Conservation (phyloP, 92 coral and sea anemone genomes). For the Phenganax stokvisi region DNA sequence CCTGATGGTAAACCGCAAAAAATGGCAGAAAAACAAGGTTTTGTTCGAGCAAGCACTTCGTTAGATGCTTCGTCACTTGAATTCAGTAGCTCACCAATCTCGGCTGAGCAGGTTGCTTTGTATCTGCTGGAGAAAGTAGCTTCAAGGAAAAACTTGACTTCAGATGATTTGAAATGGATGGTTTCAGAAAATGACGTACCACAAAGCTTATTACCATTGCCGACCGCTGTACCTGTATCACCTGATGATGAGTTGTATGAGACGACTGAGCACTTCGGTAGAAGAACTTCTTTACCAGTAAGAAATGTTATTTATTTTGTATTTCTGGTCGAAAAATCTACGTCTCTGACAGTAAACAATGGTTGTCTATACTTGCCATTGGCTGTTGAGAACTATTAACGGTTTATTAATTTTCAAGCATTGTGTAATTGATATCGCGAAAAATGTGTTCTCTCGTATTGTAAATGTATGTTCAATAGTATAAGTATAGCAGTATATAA, state of each 20-base stretch:
- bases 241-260: slow-evolving; percentile 74
- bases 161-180: slow-evolving; percentile 91
- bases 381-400: too few relatives aligned
- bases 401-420: too few relatives aligned
- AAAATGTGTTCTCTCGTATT: too few relatives aligned
- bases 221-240: slow-evolving; percentile 74
- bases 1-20: slow-evolving; percentile 15
- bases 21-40: neutral
- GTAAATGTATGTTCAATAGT: too few relatives aligned
- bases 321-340: neutral
- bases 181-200: slow-evolving; percentile 94
- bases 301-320: slow-evolving; percentile 5
- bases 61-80: slow-evolving; percentile 23
- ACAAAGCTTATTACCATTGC: slow-evolving; percentile 82
- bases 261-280: slow-evolving; percentile 18
- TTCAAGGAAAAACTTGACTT: slow-evolving; percentile 74
- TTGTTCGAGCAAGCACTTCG: neutral
- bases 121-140: slow-evolving; percentile 81
- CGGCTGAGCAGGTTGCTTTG: slow-evolving; percentile 93
- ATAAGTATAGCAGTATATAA: too few relatives aligned
- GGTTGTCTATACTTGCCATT: too few relatives aligned
- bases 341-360: neutral
- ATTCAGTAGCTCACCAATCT: slow-evolving; percentile 52
- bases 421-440: too few relatives aligned
- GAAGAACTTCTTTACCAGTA: slow-evolving; percentile 64